These are phyloP conservation scores for Eupleurogrammus muticus DNA, from an alignment of 2,797 vertebrate genomes.

Conservation along the genomic window DNA sequence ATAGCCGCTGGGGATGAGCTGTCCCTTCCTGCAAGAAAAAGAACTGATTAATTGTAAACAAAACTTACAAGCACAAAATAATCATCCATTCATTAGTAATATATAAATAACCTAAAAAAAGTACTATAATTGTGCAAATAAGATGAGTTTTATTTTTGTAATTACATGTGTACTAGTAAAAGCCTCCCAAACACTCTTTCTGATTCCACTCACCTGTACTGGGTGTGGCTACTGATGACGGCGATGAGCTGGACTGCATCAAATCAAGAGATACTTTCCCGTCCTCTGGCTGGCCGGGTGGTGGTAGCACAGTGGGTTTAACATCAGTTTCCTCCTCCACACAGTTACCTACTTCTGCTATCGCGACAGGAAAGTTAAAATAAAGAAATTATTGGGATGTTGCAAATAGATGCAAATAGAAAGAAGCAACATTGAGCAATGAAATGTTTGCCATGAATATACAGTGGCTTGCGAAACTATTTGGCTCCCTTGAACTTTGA, in stretches of 20 bases:
- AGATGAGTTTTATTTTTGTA: too few species aligned
- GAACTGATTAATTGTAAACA: constrained; percentile 5
- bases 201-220: constrained; percentile 41
- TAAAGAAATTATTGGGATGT: neutral
- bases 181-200: neutral
- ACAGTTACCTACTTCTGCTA: constrained; percentile 18
- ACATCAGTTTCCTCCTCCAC: constrained; percentile 46
- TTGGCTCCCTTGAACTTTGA: too few species aligned
- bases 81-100: neutral
- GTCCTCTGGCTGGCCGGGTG: constrained; percentile 20
- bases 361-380: constrained; percentile 5
- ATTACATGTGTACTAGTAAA: too few species aligned
- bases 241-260: constrained; percentile 37
- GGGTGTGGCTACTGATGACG: constrained; percentile 29
- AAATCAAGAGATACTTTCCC: constrained; percentile 31
- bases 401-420: too few species aligned
- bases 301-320: constrained; percentile 40
- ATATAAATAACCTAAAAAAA: neutral
- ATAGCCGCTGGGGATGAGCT: constrained; percentile 37
- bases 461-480: too few species aligned
- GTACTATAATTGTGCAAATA: too few species aligned
- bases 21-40: constrained; percentile 42
- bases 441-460: neutral
- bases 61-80: neutral
- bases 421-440: too few species aligned